These are phyloP conservation scores for Listronotus oregonensis DNA, from an alignment of 1,140 invertebrate genomes.

Conservation along the genomic window DNA sequence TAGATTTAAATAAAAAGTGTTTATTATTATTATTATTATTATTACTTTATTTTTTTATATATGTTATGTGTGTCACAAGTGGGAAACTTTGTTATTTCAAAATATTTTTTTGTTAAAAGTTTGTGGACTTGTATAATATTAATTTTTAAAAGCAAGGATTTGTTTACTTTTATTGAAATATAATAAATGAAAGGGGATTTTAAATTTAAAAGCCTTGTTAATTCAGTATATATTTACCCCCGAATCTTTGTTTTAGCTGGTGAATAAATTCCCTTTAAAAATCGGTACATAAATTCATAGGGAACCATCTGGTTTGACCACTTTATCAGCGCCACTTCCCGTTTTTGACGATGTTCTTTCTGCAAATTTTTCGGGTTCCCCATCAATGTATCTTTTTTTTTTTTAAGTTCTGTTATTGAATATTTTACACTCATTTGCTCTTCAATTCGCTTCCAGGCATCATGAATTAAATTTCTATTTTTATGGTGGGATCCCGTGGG, in stretches of 20 bases:
- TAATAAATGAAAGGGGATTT: too few species aligned
- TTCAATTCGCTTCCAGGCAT: conserved; percentile 3
- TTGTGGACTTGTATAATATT: too few species aligned
- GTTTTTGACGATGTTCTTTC: conserved; percentile 5
- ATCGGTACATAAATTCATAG: too few species aligned
- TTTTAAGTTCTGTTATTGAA: conserved; percentile 2
- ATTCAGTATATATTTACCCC: too few species aligned
- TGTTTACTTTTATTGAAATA: too few species aligned
- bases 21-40: conserved; percentile 3
- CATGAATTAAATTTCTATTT: too few species aligned
- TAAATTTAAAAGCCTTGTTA: too few species aligned
- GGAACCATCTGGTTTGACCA: conserved; percentile 40
- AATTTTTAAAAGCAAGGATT: too few species aligned
- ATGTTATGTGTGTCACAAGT: background rate
- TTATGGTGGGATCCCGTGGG: too few species aligned
- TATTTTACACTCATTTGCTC: conserved; percentile 11
- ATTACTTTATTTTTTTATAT: too few species aligned
- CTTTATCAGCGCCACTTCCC: conserved; percentile 32
- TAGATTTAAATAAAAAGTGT: conserved; percentile 2
- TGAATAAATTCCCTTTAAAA: conserved; percentile 7
- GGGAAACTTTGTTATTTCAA: too few species aligned
- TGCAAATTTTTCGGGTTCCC: conserved; percentile 23
- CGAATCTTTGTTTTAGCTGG: background rate
- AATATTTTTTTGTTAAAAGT: too few species aligned
- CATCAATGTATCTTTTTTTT: conserved; percentile 5